These are phyloP conservation scores for Kryptolebias marmoratus DNA, from an alignment of 2,113 vertebrate species.

Conservation along the genomic window DNA sequence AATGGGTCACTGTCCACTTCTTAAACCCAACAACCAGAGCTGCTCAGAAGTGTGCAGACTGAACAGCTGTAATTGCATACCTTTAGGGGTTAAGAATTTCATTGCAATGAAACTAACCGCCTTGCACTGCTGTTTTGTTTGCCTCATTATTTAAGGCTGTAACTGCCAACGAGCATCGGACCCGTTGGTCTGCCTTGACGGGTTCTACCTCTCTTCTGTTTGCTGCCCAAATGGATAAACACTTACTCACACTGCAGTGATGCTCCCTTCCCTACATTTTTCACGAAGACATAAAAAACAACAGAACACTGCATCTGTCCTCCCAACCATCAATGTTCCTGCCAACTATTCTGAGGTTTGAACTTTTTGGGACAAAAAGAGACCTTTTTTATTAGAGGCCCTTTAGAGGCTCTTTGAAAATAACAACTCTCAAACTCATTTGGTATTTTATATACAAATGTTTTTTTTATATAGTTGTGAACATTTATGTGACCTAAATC, in stretches of 20 bases:
- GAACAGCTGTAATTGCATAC: slow-evolving; percentile 59
- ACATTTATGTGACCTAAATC: no score
- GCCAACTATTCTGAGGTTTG: neutral
- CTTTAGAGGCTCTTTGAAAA: neutral
- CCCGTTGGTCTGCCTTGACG: slow-evolving; percentile 80
- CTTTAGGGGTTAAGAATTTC: slow-evolving; percentile 63
- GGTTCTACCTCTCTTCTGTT: slow-evolving; percentile 63
- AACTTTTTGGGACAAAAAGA: neutral
- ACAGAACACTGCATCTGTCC: neutral
- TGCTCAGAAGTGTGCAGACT: slow-evolving; percentile 3
- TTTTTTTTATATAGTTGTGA: no score
- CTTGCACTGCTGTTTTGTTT: slow-evolving; percentile 38
- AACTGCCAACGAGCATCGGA: slow-evolving; percentile 67
- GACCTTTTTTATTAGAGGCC: neutral
- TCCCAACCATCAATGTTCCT: neutral
- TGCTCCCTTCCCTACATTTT: slow-evolving; percentile 21
- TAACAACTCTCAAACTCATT: no score
- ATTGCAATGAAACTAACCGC: slow-evolving; percentile 17
- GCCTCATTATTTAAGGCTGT: slow-evolving; percentile 14
- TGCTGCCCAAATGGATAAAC: slow-evolving; percentile 13
- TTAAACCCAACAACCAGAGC: slow-evolving; percentile 37
- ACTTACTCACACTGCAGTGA: slow-evolving; percentile 26
- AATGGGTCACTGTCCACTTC: slow-evolving; percentile 37
- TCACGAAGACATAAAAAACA: slow-evolving; percentile 25
- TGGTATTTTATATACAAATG: no score